Base-by-base conservation (phyloP, 1,140 invertebrate species). In the Tetraneura akinire region DNA sequence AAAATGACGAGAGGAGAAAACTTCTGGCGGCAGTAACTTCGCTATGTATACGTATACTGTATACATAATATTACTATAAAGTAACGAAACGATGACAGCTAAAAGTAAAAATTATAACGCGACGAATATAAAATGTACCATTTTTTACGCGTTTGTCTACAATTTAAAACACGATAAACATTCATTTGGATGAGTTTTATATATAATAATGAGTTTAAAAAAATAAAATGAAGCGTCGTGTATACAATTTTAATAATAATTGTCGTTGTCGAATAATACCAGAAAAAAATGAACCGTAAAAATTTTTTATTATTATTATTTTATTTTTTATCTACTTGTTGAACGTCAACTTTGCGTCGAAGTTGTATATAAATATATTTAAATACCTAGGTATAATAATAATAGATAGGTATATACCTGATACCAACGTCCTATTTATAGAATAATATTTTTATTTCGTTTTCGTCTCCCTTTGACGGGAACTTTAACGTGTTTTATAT, bases 281-380 rank as follows among this genome's bases (percentile, higher is more conserved):
- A n/a, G n/a, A 8, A n/a, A 42, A 16, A 2, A 60, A 13, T n/a
- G 3, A 18, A 10, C 18, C 18, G 23, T 66, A 1, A 10, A 37
- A n/a, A 64, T n/a, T n/a, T n/a, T n/a, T n/a, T n/a, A n/a, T n/a
- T n/a, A n/a, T n/a, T n/a, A n/a, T n/a, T n/a, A n/a, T n/a, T n/a
- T n/a, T n/a, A n/a, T n/a, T n/a, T n/a, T n/a, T n/a, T n/a, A n/a
- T 32, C 8, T 37, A 66, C 62, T 66, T 66, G 32, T 66, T 42
- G 11, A 66, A 66, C 57, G 29, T 1, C 8, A 8, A 18, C 37
- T 57, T 4, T 57, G 11, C 55, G 26, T 14, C 0, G 21, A n/a
- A n/a, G n/a, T n/a, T n/a, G n/a, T n/a, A n/a, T n/a, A n/a, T n/a
- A n/a, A n/a, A n/a, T n/a, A n/a, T n/a, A n/a, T n/a, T n/a, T n/a